Conservation (phyloP, 2,888 invertebrate genomes). For the Agonopterix heracliana region DNA sequence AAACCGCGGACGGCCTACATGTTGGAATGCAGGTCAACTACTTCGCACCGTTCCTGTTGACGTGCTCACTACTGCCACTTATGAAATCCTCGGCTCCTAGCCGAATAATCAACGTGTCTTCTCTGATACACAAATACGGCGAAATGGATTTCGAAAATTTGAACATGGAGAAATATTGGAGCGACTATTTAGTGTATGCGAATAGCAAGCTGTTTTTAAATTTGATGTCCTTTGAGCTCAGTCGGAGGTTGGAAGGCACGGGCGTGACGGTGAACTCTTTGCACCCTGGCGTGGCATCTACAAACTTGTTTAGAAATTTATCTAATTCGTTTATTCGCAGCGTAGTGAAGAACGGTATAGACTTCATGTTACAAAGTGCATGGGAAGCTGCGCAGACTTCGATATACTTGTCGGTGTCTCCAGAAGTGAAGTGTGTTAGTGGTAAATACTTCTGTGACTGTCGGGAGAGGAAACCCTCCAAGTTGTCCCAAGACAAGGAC, state of each 20-base stretch:
- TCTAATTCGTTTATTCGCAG: conserved; percentile 47
- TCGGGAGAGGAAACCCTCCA: conserved; percentile 63
- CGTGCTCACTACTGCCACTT: conserved; percentile 73
- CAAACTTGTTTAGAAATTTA: conserved; percentile 80
- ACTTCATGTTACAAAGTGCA: conserved; percentile 72
- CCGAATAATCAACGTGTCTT: conserved; percentile 80
- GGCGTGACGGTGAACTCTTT: conserved; percentile 82
- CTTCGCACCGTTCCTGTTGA: conserved; percentile 83
- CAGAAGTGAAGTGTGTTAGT: conserved; percentile 74
- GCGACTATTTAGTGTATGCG: conserved; percentile 62
- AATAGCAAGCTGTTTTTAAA: conserved; percentile 79
- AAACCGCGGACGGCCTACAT: conserved; percentile 80
- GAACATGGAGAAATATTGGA: conserved; percentile 71
- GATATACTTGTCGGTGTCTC: conserved; percentile 72
- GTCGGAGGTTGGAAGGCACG: conserved; percentile 72
- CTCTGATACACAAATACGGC: conserved; percentile 71
- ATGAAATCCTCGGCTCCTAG: conserved; percentile 77
- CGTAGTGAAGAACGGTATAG: conserved; percentile 35
- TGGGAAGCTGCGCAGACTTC: conserved; percentile 81
- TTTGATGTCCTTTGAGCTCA: conserved; percentile 79
- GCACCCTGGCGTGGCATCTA: conserved; percentile 83
- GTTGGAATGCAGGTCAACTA: conserved; percentile 83
- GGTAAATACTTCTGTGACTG: conserved; percentile 82
- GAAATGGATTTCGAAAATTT: conserved; percentile 63
- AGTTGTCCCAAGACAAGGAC: conserved; percentile 67